Evolutionary conservation across 2,797 vertebrate species (phyloP).

Genomic region (Gallirallus australis): DNA sequence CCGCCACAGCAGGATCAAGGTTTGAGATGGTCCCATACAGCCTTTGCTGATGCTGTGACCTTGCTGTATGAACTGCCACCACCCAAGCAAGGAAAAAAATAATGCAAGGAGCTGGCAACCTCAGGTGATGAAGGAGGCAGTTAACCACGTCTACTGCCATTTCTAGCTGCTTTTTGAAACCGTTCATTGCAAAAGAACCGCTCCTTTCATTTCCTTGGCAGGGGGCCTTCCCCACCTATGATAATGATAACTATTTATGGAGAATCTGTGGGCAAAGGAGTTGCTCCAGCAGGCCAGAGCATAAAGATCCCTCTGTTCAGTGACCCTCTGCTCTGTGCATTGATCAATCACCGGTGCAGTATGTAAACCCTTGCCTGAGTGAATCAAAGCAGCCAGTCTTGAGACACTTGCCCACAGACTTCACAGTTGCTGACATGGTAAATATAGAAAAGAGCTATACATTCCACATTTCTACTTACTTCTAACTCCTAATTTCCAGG

Average conservation of each 20-base stretch:
- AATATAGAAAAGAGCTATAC: neutral
- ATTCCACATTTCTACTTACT: neutral
- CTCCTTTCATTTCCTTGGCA: constrained; percentile 45
- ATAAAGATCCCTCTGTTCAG: constrained; percentile 17
- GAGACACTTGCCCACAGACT: constrained; percentile 1
- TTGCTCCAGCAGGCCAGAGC: neutral
- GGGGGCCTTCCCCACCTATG: neutral
- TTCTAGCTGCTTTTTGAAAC: neutral
- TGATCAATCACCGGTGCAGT: neutral
- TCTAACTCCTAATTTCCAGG: neutral
- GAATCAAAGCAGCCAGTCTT: neutral
- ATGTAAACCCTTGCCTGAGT: neutral
- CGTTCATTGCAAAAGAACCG: neutral
- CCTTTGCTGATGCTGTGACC: neutral
- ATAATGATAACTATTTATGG: constrained; percentile 34
- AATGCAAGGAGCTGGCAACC: neutral
- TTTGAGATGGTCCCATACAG: neutral
- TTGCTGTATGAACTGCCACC: neutral
- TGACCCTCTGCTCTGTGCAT: neutral
- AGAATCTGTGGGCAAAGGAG: neutral
- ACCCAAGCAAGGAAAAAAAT: neutral
- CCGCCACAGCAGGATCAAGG: neutral
- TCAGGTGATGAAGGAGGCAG: neutral
- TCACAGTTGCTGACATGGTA: neutral
- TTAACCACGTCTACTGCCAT: neutral